Percentiles rank a stretch among this genome's conserved stretches.
Conservation (phyloP, 2,797 vertebrate genomes). For the Heterohyrax brucei region DNA sequence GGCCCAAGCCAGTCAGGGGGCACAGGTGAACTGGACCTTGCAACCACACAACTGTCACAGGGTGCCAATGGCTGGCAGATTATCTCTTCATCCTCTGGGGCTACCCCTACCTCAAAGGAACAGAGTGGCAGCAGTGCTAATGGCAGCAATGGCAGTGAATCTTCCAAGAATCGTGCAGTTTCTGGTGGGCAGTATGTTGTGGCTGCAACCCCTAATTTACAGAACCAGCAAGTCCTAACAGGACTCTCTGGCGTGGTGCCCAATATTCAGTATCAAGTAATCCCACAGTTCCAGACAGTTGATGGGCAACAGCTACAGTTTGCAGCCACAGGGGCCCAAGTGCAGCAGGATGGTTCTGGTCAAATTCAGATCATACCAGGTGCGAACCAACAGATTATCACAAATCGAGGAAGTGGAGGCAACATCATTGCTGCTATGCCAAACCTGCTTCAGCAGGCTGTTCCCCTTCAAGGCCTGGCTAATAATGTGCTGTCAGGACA, state of each 20-base stretch:
- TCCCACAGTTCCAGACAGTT: conserved; percentile 98
- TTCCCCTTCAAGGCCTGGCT: conserved; percentile 96
- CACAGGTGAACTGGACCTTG: conserved; percentile 93
- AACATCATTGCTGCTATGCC: conserved; percentile 92
- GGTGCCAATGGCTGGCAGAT: conserved; percentile 97
- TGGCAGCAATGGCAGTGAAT: conserved; percentile 87
- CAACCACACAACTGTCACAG: conserved; percentile 93
- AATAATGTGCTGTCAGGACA: conserved; percentile 96
- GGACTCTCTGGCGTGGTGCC: conserved; percentile 95
- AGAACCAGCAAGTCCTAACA: conserved; percentile 96
- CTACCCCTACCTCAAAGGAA: conserved; percentile 92
- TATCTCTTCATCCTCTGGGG: conserved; percentile 92
- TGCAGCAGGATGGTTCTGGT: conserved; percentile 94
- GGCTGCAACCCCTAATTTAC: conserved; percentile 93
- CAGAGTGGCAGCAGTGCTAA: conserved; percentile 87
- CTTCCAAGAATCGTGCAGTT: conserved; percentile 90
- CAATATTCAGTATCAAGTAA: conserved; percentile 99
- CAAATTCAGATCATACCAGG: conserved; percentile 93
- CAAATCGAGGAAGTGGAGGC: conserved; percentile 90
- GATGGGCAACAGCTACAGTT: conserved; percentile 98
- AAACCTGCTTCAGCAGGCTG: conserved; percentile 96
- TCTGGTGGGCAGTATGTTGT: conserved; percentile 95
- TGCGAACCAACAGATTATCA: conserved; percentile 92
- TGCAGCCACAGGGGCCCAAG: conserved; percentile 90
- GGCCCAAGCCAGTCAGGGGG: conserved; percentile 91